Base-by-base conservation (phyloP, 2,113 vertebrate genomes). In the Alethe diademata region DNA sequence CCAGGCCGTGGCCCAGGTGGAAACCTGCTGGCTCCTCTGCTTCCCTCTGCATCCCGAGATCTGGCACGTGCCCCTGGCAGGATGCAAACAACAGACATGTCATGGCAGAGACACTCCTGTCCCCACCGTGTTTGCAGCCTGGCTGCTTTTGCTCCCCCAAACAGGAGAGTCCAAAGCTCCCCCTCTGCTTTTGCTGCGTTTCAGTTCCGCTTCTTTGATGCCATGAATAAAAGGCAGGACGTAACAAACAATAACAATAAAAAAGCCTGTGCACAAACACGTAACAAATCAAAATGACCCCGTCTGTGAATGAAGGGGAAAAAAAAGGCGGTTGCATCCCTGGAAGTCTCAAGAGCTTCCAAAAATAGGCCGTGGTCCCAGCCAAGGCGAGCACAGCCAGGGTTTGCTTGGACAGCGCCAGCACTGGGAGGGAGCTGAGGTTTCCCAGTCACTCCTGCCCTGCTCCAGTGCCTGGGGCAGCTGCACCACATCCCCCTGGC, bases 321-420 rank as follows among this genome's bases (percentile, higher is more conserved):
- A 72, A 72, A 88, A 86, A 80, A 92, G 75, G 93, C 53, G 0
- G 40, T 38, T 90, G 82, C 65, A 19, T 93, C 82, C 86, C 86
- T 96, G 92, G 64, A 88, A 86, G 57, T 48, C 88, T 94, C 8
- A 5, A 67, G 90, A 96, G 75, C 86, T 92, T 97, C 96, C 93
- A 96, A 93, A 96, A 96, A 92, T 88, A 96, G 95, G 66, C 75
- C 76, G 56, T 0, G 0, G 64, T 58, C 66, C 85, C 48, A 29
- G 95, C 57, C 94, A 95, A 86, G 76, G 86, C 8, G 35, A 73
- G 82, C 31, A 0, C 43, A 66, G 87, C 93, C 96, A 76, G 76
- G 82, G 69, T 70, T 80, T 86, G 78, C 90, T 93, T 8, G 5
- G 56, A 43, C 88, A 36, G 56, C 0, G 29, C 85, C 92, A 80